Percentiles rank a stretch among this genome's conserved stretches.
Evolutionary conservation across 2,888 invertebrate species (phyloP).

Genomic region (Cataglyphis altisquamis): DNA sequence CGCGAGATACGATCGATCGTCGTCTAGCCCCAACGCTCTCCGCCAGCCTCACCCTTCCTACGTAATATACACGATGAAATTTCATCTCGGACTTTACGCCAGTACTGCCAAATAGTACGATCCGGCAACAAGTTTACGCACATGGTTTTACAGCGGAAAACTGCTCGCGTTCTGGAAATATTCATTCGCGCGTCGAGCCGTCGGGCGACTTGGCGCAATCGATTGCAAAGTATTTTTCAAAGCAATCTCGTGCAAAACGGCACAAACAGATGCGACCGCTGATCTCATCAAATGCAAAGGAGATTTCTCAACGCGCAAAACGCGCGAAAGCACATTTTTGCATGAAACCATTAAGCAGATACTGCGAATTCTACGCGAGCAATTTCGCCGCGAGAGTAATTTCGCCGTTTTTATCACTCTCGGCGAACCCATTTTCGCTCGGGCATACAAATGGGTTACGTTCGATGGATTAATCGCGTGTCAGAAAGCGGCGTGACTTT

Average conservation of each 20-base stretch:
- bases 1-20: constrained; percentile 67
- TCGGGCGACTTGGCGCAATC: constrained; percentile 49
- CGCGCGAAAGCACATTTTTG: constrained; percentile 36
- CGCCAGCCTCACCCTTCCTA: constrained; percentile 1
- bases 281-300: constrained; percentile 36
- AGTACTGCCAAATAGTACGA: constrained; percentile 49
- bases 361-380: constrained; percentile 52
- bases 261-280: constrained; percentile 12
- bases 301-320: constrained; percentile 20
- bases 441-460: constrained; percentile 55
- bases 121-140: constrained; percentile 51
- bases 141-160: constrained; percentile 29
- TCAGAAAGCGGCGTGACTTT: constrained; percentile 53
- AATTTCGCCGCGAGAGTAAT: constrained; percentile 51
- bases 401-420: constrained; percentile 53
- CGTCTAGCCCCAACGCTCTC: constrained; percentile 36
- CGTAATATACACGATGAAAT: constrained; percentile 34
- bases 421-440: constrained; percentile 51
- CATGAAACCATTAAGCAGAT: constrained; percentile 55
- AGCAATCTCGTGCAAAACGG: constrained; percentile 25
- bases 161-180: constrained; percentile 13
- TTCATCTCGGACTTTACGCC: constrained; percentile 23
- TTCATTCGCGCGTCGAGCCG: constrained; percentile 22
- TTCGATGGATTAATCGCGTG: constrained; percentile 57
- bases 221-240: constrained; percentile 29